These are phyloP conservation scores for Trichogramma evanescens DNA, from an alignment of 2,888 invertebrate genomes.

Conservation along the genomic window DNA sequence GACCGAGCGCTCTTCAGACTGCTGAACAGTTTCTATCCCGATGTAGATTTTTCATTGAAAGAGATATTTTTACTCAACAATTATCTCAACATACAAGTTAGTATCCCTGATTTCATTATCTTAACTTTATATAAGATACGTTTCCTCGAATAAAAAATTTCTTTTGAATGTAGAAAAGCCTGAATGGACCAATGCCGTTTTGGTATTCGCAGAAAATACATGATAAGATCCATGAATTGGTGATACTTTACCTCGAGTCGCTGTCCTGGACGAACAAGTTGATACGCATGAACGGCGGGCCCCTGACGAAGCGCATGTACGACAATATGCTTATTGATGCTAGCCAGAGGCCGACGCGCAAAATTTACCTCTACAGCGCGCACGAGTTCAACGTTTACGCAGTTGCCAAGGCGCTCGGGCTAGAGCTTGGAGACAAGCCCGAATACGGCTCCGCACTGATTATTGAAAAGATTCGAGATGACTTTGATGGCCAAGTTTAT, in stretches of 20 bases:
- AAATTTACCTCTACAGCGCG: conserved; percentile 52
- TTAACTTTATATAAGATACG: background rate
- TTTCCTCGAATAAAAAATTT: background rate
- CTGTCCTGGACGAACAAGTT: conserved; percentile 4
- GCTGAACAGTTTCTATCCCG: background rate
- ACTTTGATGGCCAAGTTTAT: conserved; percentile 7
- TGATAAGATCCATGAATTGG: background rate
- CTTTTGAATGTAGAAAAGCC: background rate
- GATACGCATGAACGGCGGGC: conserved; percentile 9
- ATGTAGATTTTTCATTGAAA: background rate
- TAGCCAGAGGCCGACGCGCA: conserved; percentile 33
- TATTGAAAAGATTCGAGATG: conserved; percentile 26
- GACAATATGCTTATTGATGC: conserved; percentile 10
- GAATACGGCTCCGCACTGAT: conserved; percentile 28
- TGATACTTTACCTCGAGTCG: conserved; percentile 4
- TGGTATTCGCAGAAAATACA: conserved; percentile 8
- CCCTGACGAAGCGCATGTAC: background rate
- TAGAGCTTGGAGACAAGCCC: conserved; percentile 31
- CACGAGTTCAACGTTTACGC: conserved; percentile 62
- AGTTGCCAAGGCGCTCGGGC: conserved; percentile 52
- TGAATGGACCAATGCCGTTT: background rate
- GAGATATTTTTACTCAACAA: conserved; percentile 1
- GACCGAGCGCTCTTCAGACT: background rate
- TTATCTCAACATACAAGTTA: background rate
- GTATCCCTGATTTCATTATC: background rate